phyloP scores from a whole-genome alignment of 2,888 invertebrate genomes.

The Nemotelus nigrinus region DNA sequence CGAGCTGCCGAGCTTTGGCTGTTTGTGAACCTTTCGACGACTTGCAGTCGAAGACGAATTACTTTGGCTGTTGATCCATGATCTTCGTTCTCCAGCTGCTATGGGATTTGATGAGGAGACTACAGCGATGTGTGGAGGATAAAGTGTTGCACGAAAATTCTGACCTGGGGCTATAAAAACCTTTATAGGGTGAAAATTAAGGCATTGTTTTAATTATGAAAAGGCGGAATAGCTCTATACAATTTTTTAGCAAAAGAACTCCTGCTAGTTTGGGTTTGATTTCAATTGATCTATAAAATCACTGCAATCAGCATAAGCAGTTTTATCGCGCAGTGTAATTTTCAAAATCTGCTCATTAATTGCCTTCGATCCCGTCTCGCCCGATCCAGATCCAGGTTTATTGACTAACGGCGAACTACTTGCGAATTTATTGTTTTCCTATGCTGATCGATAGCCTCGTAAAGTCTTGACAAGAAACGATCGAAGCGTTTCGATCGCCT shows the following conservation, averaged over 20 bases:
- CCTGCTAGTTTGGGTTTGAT: too few relatives aligned
- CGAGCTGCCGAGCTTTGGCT: not conserved
- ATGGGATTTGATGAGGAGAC: slow-evolving; percentile 16
- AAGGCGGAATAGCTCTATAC: not conserved
- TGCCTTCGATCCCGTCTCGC: slow-evolving; percentile 26
- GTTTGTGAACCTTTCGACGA: not conserved
- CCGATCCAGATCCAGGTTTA: slow-evolving; percentile 28
- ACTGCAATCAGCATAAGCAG: not conserved
- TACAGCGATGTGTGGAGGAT: not conserved
- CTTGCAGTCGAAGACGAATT: slow-evolving; percentile 9
- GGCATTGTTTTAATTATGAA: not conserved
- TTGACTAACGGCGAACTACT: slow-evolving; percentile 35
- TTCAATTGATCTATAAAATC: too few relatives aligned
- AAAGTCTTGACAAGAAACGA: slow-evolving; percentile 41
- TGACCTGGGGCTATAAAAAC: too few relatives aligned
- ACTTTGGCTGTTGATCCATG: slow-evolving; percentile 18
- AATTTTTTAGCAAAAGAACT: not conserved
- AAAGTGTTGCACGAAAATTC: not conserved
- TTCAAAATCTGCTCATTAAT: slow-evolving; percentile 15
- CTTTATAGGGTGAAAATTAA: not conserved
- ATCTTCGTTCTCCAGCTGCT: slow-evolving; percentile 23
- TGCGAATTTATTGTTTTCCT: slow-evolving; percentile 42
- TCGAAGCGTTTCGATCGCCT: slow-evolving; percentile 23
- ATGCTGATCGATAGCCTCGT: slow-evolving; percentile 42
- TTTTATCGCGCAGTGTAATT: not conserved